Percentiles rank a stretch among this genome's conserved stretches.
phyloP scores from a whole-genome alignment of 2,888 invertebrate species.

The Drosophila hawaiiensis region DNA sequence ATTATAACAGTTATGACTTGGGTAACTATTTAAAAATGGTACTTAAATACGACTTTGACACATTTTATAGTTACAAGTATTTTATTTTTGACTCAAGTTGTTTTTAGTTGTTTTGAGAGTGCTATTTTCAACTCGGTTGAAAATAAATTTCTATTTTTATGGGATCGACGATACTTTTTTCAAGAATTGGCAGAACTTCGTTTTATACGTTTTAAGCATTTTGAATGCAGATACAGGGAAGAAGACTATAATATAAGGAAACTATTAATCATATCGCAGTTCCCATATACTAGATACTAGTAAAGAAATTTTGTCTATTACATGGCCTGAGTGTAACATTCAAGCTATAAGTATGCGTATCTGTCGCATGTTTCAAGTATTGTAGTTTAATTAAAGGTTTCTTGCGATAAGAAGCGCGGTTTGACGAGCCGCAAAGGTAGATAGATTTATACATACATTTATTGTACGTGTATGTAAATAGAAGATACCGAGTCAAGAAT shows the following conservation, averaged over 20 bases:
- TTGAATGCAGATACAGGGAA: not conserved
- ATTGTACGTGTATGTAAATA: conserved; percentile 2
- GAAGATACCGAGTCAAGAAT: conserved; percentile 24
- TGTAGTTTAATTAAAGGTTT: conserved; percentile 58
- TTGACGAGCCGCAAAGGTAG: conserved; percentile 37
- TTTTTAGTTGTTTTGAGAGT: not conserved
- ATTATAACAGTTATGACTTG: not conserved
- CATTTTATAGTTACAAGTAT: not conserved
- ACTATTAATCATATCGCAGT: not conserved
- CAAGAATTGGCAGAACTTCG: not conserved
- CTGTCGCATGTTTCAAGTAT: conserved; percentile 44
- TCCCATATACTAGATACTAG: conserved; percentile 2
- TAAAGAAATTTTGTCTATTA: conserved; percentile 28
- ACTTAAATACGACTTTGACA: not conserved
- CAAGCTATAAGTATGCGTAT: conserved; percentile 19
- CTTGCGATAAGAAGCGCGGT: conserved; percentile 49
- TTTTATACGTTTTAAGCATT: not conserved
- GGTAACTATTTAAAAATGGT: not conserved
- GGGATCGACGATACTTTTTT: not conserved
- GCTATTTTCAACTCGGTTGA: conserved; percentile 1
- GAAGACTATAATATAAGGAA: not conserved
- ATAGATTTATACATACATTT: conserved; percentile 2
- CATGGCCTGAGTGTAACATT: conserved; percentile 18
- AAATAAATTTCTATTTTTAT: not conserved
- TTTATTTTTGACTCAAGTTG: not conserved